phyloP scores from a whole-genome alignment of 1,140 invertebrate genomes.

The Habropoda laboriosa region DNA sequence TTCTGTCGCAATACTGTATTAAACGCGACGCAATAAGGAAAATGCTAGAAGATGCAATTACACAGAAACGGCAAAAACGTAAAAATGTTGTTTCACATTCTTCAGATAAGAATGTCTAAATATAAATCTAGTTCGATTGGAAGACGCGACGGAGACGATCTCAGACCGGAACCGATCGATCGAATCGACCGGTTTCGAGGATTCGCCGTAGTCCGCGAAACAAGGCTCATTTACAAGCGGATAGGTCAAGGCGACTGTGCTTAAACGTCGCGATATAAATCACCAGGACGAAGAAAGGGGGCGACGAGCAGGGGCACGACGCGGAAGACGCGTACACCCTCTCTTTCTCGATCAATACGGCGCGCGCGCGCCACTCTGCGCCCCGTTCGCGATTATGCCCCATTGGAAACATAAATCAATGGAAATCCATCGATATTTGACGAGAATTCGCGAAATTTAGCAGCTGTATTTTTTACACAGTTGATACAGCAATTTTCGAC shows the following conservation, averaged over 20 bases:
- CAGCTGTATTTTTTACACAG: too few relatives aligned
- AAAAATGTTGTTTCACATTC: too few relatives aligned
- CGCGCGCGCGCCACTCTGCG: not conserved
- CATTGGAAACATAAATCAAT: slow-evolving; percentile 45
- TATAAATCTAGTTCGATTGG: not conserved
- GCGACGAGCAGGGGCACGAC: not conserved
- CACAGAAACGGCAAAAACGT: too few relatives aligned
- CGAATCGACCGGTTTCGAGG: not conserved
- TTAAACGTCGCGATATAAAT: slow-evolving; percentile 53
- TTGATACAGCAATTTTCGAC: too few relatives aligned
- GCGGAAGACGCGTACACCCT: slow-evolving; percentile 26
- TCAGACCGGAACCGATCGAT: not conserved
- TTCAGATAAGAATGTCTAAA: too few relatives aligned
- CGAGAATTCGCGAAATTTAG: too few relatives aligned
- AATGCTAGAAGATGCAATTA: too few relatives aligned
- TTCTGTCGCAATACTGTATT: too few relatives aligned
- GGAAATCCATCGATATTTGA: slow-evolving; percentile 41
- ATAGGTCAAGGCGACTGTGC: slow-evolving; percentile 62
- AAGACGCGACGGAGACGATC: not conserved
- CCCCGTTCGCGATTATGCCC: slow-evolving; percentile 23
- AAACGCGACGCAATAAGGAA: too few relatives aligned
- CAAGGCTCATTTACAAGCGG: slow-evolving; percentile 55
- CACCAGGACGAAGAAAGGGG: slow-evolving; percentile 18
- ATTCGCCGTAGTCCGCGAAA: slow-evolving; percentile 48
- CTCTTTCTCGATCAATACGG: slow-evolving; percentile 41